Conservation (phyloP, 2,888 invertebrate genomes). For the Campoletis raptor region DNA sequence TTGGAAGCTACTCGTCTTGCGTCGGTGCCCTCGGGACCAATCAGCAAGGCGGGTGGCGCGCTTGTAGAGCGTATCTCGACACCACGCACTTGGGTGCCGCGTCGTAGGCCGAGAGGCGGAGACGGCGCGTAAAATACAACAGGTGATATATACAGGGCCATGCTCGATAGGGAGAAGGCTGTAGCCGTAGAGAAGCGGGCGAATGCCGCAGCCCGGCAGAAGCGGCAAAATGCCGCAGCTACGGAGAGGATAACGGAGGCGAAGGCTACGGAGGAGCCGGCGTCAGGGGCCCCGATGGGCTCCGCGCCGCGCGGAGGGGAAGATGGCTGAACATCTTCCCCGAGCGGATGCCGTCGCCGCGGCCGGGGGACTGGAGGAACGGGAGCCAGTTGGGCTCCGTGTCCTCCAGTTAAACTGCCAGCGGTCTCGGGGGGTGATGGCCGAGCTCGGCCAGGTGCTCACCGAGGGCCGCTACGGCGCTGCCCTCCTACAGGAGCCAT, state of each 20-base stretch:
- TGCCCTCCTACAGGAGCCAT: slow-evolving; percentile 42
- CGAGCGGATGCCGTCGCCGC: too few species aligned
- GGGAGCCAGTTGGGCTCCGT: neutral
- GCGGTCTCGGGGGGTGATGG: slow-evolving; percentile 6
- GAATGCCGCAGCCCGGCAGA: neutral
- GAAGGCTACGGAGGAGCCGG: neutral
- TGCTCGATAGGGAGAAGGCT: neutral
- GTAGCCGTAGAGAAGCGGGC: neutral
- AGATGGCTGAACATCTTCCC: too few species aligned
- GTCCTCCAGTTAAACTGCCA: too few species aligned
- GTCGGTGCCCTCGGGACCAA: too few species aligned
- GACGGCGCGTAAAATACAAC: too few species aligned
- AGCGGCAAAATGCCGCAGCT: neutral
- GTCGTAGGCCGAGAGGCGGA: too few species aligned
- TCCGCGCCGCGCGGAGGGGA: neutral
- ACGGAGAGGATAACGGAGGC: neutral
- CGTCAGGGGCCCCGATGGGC: neutral
- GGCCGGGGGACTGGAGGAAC: too few species aligned
- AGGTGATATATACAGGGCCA: neutral
- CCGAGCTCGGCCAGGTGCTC: slow-evolving; percentile 23
- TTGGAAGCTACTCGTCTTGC: too few species aligned
- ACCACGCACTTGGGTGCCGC: too few species aligned
- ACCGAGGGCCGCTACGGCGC: slow-evolving; percentile 35
- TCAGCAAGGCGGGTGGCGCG: too few species aligned
- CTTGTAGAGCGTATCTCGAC: too few species aligned